Evolutionary conservation across 2,797 vertebrate species (phyloP).

Genomic region (Holocentrus rufus): DNA sequence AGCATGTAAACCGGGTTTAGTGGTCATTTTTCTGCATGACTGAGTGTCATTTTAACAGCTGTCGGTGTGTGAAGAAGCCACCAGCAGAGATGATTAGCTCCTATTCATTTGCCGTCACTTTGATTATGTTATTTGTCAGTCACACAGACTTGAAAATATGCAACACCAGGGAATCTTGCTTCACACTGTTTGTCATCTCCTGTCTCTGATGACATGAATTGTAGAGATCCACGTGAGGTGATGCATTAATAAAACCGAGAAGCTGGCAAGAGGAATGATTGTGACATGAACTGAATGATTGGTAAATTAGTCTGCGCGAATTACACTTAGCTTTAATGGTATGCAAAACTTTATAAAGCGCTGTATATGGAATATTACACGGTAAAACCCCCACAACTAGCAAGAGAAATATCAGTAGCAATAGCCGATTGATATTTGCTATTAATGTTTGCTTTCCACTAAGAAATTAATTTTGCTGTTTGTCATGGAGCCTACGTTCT

Average conservation of each 20-base stretch:
- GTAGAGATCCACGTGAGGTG: not conserved
- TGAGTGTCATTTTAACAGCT: constrained; percentile 23
- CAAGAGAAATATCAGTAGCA: no score
- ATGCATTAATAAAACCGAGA: constrained; percentile 6
- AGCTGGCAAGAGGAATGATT: not conserved
- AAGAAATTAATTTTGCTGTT: no score
- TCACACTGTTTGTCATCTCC: constrained; percentile 27
- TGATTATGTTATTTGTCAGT: constrained; percentile 40
- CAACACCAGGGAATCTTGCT: not conserved
- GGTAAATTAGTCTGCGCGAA: not conserved
- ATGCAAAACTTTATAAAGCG: no score
- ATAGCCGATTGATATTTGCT: no score
- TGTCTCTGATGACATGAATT: constrained; percentile 37
- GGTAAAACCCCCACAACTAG: no score
- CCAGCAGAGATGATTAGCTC: constrained; percentile 25
- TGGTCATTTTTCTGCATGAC: constrained; percentile 13
- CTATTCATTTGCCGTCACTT: constrained; percentile 34
- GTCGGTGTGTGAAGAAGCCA: constrained; percentile 27
- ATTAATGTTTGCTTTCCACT: no score
- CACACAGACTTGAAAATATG: constrained; percentile 15
- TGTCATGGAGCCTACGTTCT: no score
- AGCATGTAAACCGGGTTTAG: not conserved
- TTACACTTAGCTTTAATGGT: not conserved
- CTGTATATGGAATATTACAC: no score
- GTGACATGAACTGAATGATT: not conserved